Conservation (phyloP, 35 echinoderm and acorn worm species). For the Ophiothrix spiculata region DNA sequence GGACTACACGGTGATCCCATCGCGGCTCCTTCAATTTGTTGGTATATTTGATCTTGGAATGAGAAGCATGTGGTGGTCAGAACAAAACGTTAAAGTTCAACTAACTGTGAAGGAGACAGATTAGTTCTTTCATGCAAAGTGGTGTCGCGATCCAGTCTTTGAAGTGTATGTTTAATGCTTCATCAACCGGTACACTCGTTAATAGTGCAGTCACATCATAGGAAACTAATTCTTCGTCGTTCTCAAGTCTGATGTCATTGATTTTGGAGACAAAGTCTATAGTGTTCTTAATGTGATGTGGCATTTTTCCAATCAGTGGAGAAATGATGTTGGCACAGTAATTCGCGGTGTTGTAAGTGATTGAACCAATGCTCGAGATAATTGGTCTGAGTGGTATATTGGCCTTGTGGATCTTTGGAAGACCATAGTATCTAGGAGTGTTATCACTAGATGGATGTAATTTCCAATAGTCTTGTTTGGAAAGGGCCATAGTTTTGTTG, state of each 20-base stretch:
- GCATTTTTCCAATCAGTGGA: no score
- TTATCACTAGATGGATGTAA: background rate
- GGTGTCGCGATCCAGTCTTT: background rate
- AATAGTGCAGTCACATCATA: background rate
- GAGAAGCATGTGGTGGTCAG: background rate
- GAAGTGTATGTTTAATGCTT: background rate
- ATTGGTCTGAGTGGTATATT: background rate
- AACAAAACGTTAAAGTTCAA: background rate
- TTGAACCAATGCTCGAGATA: background rate
- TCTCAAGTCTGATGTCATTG: no score
- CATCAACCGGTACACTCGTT: background rate
- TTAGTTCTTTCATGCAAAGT: background rate
- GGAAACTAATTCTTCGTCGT: no score
- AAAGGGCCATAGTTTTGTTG: background rate
- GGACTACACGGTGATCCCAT: conserved; percentile 47
- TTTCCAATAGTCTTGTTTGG: background rate
- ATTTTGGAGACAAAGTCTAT: no score
- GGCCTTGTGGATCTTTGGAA: background rate
- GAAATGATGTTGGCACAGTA: no score
- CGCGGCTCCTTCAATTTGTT: conserved; percentile 24
- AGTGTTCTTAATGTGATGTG: no score
- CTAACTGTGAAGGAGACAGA: background rate
- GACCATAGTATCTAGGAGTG: background rate
- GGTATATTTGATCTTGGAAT: background rate
- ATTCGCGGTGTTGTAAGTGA: no score